phyloP scores from a whole-genome alignment of 2,888 invertebrate species.

The Helleia helle region DNA sequence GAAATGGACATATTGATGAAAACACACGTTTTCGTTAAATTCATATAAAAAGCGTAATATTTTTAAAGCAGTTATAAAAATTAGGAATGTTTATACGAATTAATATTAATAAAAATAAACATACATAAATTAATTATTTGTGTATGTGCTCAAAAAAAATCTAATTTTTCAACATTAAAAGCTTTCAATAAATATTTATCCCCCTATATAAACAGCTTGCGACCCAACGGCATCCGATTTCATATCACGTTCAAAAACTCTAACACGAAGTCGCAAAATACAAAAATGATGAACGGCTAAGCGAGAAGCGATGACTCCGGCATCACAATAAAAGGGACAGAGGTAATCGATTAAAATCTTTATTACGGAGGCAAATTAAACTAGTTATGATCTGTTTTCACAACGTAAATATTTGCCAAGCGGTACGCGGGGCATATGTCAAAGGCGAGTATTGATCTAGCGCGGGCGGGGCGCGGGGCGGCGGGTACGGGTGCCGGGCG shows the following conservation, averaged over 20 bases:
- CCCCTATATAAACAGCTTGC: conserved; percentile 3
- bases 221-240: conserved; percentile 1
- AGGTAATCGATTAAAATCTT: conserved; percentile 31
- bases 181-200: conserved; percentile 3
- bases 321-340: conserved; percentile 13
- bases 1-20: no score
- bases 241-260: conserved; percentile 4
- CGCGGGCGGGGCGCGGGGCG: conserved; percentile 29
- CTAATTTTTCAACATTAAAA: no score
- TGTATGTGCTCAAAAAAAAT: no score
- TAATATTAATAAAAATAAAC: no score
- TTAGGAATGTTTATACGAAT: no score
- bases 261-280: not conserved
- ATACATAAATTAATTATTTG: no score
- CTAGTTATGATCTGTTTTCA: conserved; percentile 69
- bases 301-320: not conserved
- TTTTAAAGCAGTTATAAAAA: no score
- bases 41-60: no score
- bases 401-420: conserved; percentile 70
- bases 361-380: conserved; percentile 52
- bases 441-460: conserved; percentile 73
- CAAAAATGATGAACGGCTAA: conserved; percentile 5
- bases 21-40: no score
- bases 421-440: conserved; percentile 67
- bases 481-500: conserved; percentile 28